Base-by-base conservation (phyloP, 2,797 vertebrate species). In the Hypotaenidia okinawae region DNA sequence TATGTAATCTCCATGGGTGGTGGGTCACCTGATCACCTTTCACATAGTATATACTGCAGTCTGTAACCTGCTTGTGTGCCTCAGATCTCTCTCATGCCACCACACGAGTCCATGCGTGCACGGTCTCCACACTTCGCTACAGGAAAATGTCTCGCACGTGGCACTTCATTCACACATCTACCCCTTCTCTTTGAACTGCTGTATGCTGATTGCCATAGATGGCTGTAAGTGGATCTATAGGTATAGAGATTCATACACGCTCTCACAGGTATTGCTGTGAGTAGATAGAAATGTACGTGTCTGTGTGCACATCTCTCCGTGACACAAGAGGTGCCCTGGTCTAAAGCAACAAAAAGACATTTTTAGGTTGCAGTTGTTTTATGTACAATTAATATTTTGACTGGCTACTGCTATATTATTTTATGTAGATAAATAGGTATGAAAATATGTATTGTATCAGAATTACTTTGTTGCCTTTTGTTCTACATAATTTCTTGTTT, bases 71-170 rank as follows among this genome's bases (percentile, higher is more conserved):
- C 27, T 74, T 79, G 28, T 78, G 13, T 52, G 68, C 9, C 24
- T 10, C 12, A 84, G 5, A 19, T 21, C 30, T 81, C 2, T 6
- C 23, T 61, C 4, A 13, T 67, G 28, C 32, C 2, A 4, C 9
- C 24, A 21, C 30, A 18, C 5, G 39, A 69, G 6, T 2, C 1
- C 3, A 1, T n/a, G 25, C 11, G 22, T 39, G 10, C 13, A 15
- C 39, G 19, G 72, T 43, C 14, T 13, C 27, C 16, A 10, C 22
- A 1, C 72, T 37, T 61, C 76, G 28, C 14, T 39, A 30, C 30
- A 3, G n/a, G 30, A 68, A 54, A 43, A 27, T 49, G 35, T 35
- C 28, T 41, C 10, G 28, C 16, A 13, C 30, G 4, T 0, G 73
- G 25, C 4, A 6, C 22, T 70, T 73, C 16, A 24, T 68, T 24